Evolutionary conservation across 2,888 invertebrate genomes (phyloP).

Genomic region (Thelaira solivaga): DNA sequence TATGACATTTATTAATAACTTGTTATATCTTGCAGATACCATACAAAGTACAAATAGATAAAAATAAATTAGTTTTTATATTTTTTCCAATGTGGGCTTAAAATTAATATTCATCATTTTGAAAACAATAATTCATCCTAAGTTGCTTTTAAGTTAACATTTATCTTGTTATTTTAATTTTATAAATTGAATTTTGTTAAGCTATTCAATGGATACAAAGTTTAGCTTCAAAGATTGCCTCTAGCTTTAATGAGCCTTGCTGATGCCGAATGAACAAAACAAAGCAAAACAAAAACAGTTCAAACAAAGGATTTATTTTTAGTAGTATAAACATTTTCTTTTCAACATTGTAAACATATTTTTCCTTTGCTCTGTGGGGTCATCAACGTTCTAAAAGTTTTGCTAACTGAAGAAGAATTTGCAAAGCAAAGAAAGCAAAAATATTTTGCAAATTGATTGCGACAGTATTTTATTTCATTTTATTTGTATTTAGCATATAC

Average conservation of each 20-base stretch:
- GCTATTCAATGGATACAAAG: not conserved
- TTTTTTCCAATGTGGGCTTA: conserved; percentile 5
- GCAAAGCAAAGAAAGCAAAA: not conserved
- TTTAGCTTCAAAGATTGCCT: not conserved
- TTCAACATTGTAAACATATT: conserved; percentile 3
- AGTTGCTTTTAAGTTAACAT: not conserved
- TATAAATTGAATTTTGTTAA: not conserved
- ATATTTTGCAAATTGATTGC: conserved; percentile 40
- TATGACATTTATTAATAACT: conserved; percentile 26
- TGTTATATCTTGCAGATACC: not conserved
- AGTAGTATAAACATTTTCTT: not conserved
- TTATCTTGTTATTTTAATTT: not conserved
- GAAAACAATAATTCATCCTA: conserved; percentile 20
- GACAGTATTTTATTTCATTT: conserved; percentile 4
- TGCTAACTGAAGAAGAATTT: not conserved
- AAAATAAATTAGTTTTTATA: not conserved
- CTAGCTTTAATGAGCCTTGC: not conserved
- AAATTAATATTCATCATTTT: conserved; percentile 16
- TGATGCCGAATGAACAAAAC: not conserved
- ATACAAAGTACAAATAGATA: not conserved
- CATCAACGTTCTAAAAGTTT: not conserved
- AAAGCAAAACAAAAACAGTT: not conserved
- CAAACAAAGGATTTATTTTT: too few species aligned
- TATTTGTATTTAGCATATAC: not conserved
- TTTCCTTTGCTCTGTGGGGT: not conserved